These are phyloP conservation scores for Eustalomyia histrio DNA, from an alignment of 2,888 invertebrate genomes.

Conservation along the genomic window DNA sequence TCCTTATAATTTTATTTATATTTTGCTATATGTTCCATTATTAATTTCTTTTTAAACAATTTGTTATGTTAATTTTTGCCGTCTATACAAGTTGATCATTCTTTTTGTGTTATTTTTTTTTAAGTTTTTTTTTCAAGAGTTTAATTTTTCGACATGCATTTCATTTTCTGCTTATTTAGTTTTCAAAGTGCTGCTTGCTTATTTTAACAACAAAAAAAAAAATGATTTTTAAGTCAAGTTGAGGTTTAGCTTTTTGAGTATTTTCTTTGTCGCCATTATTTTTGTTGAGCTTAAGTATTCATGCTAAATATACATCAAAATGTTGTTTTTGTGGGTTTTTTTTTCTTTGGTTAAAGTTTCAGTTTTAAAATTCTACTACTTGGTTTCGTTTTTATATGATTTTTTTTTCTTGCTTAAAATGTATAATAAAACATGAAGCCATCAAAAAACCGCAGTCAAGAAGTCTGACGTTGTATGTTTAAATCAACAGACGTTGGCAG, in stretches of 20 bases:
- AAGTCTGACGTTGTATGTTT: constrained; percentile 54
- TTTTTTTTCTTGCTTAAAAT: constrained; percentile 26
- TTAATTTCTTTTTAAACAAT: constrained; percentile 9
- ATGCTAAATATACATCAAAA: neutral
- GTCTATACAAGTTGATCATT: neutral
- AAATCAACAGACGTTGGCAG: constrained; percentile 62
- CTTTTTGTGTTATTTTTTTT: neutral
- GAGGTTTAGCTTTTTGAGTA: constrained; percentile 45
- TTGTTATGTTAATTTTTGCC: neutral
- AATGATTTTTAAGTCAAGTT: constrained; percentile 49
- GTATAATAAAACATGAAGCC: constrained; percentile 43
- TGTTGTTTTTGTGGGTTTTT: constrained; percentile 13
- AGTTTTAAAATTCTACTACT: constrained; percentile 31
- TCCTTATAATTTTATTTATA: too few relatives aligned
- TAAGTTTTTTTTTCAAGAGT: constrained; percentile 15
- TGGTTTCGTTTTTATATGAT: constrained; percentile 11
- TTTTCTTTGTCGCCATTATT: constrained; percentile 35
- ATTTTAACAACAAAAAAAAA: constrained; percentile 1
- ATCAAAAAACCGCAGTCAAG: constrained; percentile 60
- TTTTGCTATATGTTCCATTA: constrained; percentile 19
- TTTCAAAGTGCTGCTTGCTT: constrained; percentile 45
- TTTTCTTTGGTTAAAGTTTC: constrained; percentile 21
- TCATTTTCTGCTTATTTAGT: constrained; percentile 63
- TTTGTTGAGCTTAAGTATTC: constrained; percentile 45
- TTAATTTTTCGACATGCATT: constrained; percentile 58